phyloP scores from a whole-genome alignment of 2,888 invertebrate genomes.

The Eupithecia pulchellata region DNA sequence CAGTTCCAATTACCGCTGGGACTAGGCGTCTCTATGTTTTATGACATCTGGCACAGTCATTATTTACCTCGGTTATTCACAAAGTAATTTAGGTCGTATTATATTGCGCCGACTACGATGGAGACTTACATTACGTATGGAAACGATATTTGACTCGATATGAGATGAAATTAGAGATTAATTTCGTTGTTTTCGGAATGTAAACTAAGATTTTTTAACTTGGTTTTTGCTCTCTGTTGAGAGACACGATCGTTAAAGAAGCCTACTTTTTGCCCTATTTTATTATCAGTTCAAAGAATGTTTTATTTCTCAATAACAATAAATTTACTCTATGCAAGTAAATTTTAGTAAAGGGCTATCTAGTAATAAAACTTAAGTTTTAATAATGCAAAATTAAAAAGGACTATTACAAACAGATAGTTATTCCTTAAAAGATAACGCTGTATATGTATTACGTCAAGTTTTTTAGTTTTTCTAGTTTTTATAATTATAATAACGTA shows the following conservation, averaged over 20 bases:
- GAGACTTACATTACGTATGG: conserved; percentile 6
- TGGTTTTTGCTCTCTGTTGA: not conserved
- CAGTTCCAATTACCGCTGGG: conserved; percentile 35
- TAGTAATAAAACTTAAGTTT: too few relatives aligned
- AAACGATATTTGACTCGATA: not conserved
- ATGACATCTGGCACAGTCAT: conserved; percentile 35
- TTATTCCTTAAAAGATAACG: not conserved
- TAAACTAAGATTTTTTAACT: not conserved
- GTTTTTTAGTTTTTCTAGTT: not conserved
- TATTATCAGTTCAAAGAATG: too few relatives aligned
- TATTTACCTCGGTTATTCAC: conserved; percentile 33
- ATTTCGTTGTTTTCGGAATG: not conserved
- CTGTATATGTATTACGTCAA: not conserved
- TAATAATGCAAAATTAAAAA: too few relatives aligned
- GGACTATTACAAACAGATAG: too few relatives aligned
- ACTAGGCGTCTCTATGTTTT: conserved; percentile 35
- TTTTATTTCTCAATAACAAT: too few relatives aligned
- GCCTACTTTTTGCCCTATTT: not conserved
- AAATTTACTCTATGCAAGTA: too few relatives aligned
- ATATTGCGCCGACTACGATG: conserved; percentile 18
- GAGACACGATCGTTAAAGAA: not conserved
- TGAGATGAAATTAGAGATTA: conserved; percentile 1
- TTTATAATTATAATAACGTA: not conserved
- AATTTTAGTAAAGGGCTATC: too few relatives aligned
- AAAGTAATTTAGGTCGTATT: conserved; percentile 28